A percentile compares a stretch with the other conserved stretches of the same genome.
Conservation (phyloP, 2,888 invertebrate species). For the Atethmia centrago region DNA sequence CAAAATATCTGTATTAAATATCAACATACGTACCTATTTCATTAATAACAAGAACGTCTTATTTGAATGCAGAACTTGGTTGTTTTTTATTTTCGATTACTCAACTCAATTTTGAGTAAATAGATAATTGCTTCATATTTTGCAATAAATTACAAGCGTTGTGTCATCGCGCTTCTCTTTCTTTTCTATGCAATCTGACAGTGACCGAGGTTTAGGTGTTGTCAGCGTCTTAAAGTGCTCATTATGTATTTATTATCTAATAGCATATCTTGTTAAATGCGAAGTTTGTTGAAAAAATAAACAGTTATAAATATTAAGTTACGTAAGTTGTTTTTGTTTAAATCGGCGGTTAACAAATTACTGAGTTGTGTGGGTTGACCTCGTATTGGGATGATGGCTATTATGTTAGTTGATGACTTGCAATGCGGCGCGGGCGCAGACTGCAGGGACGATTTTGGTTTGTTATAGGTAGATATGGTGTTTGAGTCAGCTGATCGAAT, state of each 20-base stretch:
- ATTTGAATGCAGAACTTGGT: too few species aligned
- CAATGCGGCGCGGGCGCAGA: conserved; percentile 29
- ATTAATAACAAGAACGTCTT: too few species aligned
- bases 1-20: too few species aligned
- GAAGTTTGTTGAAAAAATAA: conserved; percentile 59
- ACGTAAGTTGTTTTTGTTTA: conserved; percentile 77
- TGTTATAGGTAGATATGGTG: conserved; percentile 15
- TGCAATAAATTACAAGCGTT: too few species aligned
- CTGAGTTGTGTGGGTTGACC: conserved; percentile 71
- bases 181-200: too few species aligned
- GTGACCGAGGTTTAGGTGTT: too few species aligned
- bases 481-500: conserved; percentile 29
- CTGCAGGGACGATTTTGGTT: conserved; percentile 2
- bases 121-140: too few species aligned
- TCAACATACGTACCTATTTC: too few species aligned
- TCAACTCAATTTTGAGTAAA: too few species aligned
- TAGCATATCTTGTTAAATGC: conserved; percentile 57
- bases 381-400: conserved; percentile 69
- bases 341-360: conserved; percentile 80
- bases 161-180: too few species aligned
- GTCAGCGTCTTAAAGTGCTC: too few species aligned
- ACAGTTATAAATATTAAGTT: conserved; percentile 66
- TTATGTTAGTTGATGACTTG: conserved; percentile 68
- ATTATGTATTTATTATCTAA: conserved; percentile 68
- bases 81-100: too few species aligned